These are phyloP conservation scores for Paratrypauchen microcephalus DNA, from an alignment of 2,797 vertebrate genomes.

Conservation along the genomic window DNA sequence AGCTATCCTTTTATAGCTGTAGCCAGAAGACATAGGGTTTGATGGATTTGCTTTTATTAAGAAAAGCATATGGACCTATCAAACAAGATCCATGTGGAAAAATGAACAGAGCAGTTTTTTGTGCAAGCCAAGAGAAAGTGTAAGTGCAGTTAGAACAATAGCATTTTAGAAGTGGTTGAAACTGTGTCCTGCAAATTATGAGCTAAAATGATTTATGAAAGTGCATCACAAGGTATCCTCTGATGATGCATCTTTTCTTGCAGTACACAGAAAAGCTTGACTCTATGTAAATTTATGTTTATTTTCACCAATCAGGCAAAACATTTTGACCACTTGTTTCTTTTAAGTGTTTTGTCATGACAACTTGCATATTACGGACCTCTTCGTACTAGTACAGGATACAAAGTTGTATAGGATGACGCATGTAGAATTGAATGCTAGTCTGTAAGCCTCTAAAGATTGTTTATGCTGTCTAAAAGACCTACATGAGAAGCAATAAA, in stretches of 20 bases:
- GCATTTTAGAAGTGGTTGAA: not conserved
- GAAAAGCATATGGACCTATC: slow-evolving; percentile 69
- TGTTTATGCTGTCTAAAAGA: not conserved
- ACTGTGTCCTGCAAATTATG: slow-evolving; percentile 7
- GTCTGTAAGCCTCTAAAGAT: not conserved
- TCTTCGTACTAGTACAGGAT: not conserved
- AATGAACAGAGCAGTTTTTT: slow-evolving; percentile 43
- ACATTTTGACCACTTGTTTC: slow-evolving; percentile 4
- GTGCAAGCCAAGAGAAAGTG: slow-evolving; percentile 40
- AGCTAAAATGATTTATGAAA: slow-evolving; percentile 30
- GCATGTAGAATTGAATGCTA: not conserved
- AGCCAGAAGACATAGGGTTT: slow-evolving; percentile 55
- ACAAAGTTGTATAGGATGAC: too few relatives aligned
- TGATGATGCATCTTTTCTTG: slow-evolving; percentile 43
- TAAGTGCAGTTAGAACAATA: slow-evolving; percentile 10
- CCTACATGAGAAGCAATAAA: too few relatives aligned
- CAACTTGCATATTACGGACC: not conserved
- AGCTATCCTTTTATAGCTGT: slow-evolving; percentile 44
- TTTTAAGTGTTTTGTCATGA: not conserved
- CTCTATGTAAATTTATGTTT: not conserved
- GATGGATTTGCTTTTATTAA: slow-evolving; percentile 68
- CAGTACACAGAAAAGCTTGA: slow-evolving; percentile 20
- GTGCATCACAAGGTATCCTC: slow-evolving; percentile 32
- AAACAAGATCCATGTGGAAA: slow-evolving; percentile 52
- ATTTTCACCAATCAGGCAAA: slow-evolving; percentile 9